A percentile compares a stretch with the other conserved stretches of the same genome.
phyloP scores from a whole-genome alignment of 2,113 vertebrate genomes.

The Mesembrinibis cayennensis region DNA sequence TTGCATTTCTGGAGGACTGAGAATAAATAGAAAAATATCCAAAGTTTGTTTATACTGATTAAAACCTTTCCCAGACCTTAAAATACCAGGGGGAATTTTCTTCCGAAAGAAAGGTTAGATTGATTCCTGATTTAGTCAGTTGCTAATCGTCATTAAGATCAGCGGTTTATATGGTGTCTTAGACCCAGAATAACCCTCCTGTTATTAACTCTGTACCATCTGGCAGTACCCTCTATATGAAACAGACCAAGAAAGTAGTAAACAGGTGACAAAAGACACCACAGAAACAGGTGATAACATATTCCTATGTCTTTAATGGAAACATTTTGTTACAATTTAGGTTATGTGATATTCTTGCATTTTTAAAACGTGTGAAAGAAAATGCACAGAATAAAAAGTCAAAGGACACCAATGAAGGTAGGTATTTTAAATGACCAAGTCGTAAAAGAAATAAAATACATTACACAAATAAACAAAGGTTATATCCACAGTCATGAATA shows the following conservation, averaged over 20 bases:
- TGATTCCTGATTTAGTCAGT: neutral
- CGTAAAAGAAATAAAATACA: constrained; percentile 76
- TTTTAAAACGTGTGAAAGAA: constrained; percentile 78
- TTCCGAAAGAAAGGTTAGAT: neutral
- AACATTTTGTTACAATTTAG: constrained; percentile 75
- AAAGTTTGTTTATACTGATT: neutral
- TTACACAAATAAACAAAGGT: constrained; percentile 76
- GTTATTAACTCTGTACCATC: neutral
- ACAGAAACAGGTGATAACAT: neutral
- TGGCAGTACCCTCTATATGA: neutral
- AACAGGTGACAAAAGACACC: neutral
- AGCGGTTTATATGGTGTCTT: neutral
- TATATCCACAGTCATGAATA: constrained; percentile 83
- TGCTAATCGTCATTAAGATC: neutral
- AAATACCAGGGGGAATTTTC: neutral
- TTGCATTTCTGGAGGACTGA: neutral
- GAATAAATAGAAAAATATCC: neutral
- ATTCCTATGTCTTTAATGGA: constrained; percentile 79
- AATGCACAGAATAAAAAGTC: constrained; percentile 73
- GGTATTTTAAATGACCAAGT: constrained; percentile 67
- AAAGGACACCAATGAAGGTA: constrained; percentile 69
- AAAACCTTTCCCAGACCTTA: neutral
- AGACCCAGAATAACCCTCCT: neutral
- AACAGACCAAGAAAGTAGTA: neutral
- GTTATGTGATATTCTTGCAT: constrained; percentile 73